phyloP scores from a whole-genome alignment of 37 sponge, comb jelly and placozoan species.

The Tethya wilhelma region DNA sequence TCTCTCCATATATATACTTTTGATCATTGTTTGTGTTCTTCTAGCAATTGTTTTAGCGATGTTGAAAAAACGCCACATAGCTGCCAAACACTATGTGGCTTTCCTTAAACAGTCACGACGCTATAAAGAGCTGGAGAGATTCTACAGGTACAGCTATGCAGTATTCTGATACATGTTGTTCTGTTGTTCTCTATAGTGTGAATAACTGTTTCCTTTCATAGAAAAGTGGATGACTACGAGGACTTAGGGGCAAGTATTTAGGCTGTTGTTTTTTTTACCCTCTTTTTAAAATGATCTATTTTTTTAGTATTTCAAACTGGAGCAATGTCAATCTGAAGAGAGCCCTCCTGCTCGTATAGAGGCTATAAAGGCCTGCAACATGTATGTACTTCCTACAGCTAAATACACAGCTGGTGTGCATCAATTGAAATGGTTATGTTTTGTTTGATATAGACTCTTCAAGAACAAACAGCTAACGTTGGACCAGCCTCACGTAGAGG shows the following conservation, averaged over 20 bases:
- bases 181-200: background rate
- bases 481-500: slow-evolving; percentile 23
- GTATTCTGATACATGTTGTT: too few relatives aligned
- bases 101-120: slow-evolving; percentile 60
- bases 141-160: slow-evolving; percentile 64
- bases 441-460: slow-evolving; percentile 11
- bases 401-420: too few relatives aligned
- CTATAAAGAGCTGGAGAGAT: slow-evolving; percentile 40
- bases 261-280: too few relatives aligned
- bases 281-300: background rate
- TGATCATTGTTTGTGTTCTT: background rate
- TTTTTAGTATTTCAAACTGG: background rate
- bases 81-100: slow-evolving; percentile 50
- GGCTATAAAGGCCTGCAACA: background rate
- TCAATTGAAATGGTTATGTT: too few relatives aligned
- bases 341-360: background rate
- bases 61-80: slow-evolving; percentile 29
- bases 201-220: background rate
- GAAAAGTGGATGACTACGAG: too few relatives aligned
- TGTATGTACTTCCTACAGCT: background rate
- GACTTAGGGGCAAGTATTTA: too few relatives aligned
- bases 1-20: background rate
- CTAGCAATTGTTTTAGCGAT: slow-evolving; percentile 43
- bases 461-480: slow-evolving; percentile 3
- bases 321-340: background rate